Conservation (phyloP, 1,140 invertebrate species). For the Macrosteles quadrilineatus region DNA sequence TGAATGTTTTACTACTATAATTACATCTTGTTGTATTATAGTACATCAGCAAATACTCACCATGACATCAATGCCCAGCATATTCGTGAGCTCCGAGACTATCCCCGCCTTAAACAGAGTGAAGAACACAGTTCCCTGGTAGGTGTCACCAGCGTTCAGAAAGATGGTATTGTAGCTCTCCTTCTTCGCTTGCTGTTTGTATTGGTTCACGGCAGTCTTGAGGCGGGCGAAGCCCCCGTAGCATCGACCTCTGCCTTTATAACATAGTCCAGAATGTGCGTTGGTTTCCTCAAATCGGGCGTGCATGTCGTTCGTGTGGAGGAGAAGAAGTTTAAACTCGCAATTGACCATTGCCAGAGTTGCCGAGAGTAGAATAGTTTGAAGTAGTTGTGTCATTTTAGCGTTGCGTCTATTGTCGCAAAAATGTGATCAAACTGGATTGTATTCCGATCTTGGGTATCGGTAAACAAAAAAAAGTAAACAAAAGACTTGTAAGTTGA, state of each 20-base stretch:
- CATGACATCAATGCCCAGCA: slow-evolving; percentile 76
- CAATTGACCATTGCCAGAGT: background rate
- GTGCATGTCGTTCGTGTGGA: slow-evolving; percentile 92
- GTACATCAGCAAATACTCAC: slow-evolving; percentile 57
- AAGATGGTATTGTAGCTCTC: slow-evolving; percentile 64
- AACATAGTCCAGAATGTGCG: slow-evolving; percentile 7
- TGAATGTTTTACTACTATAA: too few relatives aligned
- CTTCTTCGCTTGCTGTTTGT: slow-evolving; percentile 70
- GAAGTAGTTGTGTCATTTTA: too few relatives aligned
- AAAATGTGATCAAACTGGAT: too few relatives aligned
- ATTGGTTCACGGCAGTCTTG: slow-evolving; percentile 69
- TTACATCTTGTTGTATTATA: too few relatives aligned
- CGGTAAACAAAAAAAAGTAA: too few relatives aligned
- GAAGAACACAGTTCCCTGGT: slow-evolving; percentile 84
- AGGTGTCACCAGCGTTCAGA: slow-evolving; percentile 88
- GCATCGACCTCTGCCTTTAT: slow-evolving; percentile 29
- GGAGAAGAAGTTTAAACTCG: slow-evolving; percentile 47
- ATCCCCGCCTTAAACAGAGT: slow-evolving; percentile 75
- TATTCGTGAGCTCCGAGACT: slow-evolving; percentile 73
- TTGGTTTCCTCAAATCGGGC: slow-evolving; percentile 71
- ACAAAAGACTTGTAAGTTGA: too few relatives aligned
- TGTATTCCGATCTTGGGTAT: too few relatives aligned
- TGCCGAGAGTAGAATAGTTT: too few relatives aligned
- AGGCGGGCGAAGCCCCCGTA: slow-evolving; percentile 52
- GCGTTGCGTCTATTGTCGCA: too few relatives aligned